Evolutionary conservation across 2,888 invertebrate genomes (phyloP).

Genomic region (Dinocampus coccinellae): DNA sequence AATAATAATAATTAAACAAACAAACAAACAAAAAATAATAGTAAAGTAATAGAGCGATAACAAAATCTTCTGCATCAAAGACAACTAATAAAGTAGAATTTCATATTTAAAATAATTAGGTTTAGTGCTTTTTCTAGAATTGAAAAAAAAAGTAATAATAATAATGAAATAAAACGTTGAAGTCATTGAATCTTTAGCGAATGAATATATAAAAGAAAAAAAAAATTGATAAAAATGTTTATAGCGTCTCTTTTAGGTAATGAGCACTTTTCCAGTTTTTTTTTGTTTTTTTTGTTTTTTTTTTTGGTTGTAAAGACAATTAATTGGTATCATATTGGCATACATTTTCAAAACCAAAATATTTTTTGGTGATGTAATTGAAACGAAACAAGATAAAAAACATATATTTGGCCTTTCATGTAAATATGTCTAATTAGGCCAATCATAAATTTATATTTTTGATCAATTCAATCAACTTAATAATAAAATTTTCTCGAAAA

Average conservation of each 20-base stretch:
- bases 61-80: constrained; percentile 35
- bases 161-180: constrained; percentile 29
- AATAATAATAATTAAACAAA: constrained; percentile 24
- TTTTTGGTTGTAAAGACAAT: constrained; percentile 19
- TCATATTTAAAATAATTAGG: constrained; percentile 51
- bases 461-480: not conserved
- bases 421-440: constrained; percentile 65
- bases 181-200: constrained; percentile 45
- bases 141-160: constrained; percentile 46
- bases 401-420: constrained; percentile 59
- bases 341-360: not conserved
- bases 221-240: constrained; percentile 20
- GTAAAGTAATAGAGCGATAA: constrained; percentile 4
- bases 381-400: constrained; percentile 25
- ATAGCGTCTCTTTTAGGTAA: constrained; percentile 5
- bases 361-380: not conserved
- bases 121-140: constrained; percentile 56
- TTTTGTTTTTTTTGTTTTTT: too few relatives aligned
- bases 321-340: not conserved
- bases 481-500: not conserved
- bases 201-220: constrained; percentile 43
- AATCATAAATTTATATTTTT: constrained; percentile 29
- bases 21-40: not conserved
- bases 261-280: constrained; percentile 18
- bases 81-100: constrained; percentile 44